Evolutionary conservation across 1,140 invertebrate genomes (phyloP), one percentile per base, ranked within the genome.

Genomic region (Scaptomyza graminum): DNA sequence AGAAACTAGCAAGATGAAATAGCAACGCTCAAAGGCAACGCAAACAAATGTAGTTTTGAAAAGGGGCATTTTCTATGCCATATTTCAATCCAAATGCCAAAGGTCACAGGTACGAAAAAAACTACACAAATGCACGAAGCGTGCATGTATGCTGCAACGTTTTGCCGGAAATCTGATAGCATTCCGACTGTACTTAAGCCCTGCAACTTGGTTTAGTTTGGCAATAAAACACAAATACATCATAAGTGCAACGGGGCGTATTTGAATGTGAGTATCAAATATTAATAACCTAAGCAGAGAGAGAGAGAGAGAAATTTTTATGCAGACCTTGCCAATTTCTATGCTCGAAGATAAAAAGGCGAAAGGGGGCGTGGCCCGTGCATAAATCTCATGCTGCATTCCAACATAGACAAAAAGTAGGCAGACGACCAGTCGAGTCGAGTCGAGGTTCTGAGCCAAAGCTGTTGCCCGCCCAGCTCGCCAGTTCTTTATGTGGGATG

Each of bases 21-120:
- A 11, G 25, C 28, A 31, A 31, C 11, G 5, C 57, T 60, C 41
- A 60, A 60, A 37, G 71, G 50, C 28, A 6, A 16, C 31, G 39
- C 55, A 76, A 59, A 50, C 56, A 69, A 74, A 77, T 51, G 54
- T 39, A 41, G 37, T 50, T 22, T 71, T 84, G 71, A 60, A 85
- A 62, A 34, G 31, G 31, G 34, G 50, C 49, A 34, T 62, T 44
- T 50, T 46, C 11, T 41, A 71, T 37, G 56, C 56, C 15, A 15
- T 15, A 5, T 41, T 41, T 49, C 41, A 56, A 22, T 37, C 16
- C 15, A 43, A 50, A 76, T 75, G 74, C 18, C 65, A 81, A 49
- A 66, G 67, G 69, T 71, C 69, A 70, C 60, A 69, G 51, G 51
- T 25, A 31, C 18, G 18, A n/a, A n/a, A 25, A 28, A 25, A 15